Conservation (phyloP, 53 echinoderm and acorn worm species). For the Henricia sp. region DNA sequence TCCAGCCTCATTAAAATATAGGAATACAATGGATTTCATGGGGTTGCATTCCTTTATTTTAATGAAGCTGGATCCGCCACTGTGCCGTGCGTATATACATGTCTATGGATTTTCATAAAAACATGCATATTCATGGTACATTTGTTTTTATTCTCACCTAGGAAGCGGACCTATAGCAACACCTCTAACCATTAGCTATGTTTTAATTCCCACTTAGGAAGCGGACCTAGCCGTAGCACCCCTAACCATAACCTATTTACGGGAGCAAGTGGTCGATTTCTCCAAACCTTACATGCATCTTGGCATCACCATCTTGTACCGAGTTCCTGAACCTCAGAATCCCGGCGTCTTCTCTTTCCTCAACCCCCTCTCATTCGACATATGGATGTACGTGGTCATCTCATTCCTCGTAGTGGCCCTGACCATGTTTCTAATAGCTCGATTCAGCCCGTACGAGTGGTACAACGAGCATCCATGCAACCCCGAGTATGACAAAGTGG, state of each 20-base stretch:
- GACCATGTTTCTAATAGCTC: conserved; percentile 88
- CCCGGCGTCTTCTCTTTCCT: conserved; percentile 98
- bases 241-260: conserved; percentile 83
- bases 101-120: background rate
- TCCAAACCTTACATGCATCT: conserved; percentile 97
- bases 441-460: conserved; percentile 99
- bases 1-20: too few species aligned
- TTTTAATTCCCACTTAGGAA: conserved; percentile 71
- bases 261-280: conserved; percentile 95
- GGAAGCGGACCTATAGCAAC: too few species aligned
- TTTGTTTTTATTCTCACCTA: too few species aligned
- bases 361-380: conserved; percentile 93
- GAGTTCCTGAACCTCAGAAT: conserved; percentile 91
- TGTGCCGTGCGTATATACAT: too few species aligned
- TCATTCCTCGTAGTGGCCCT: conserved; percentile 92
- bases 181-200: too few species aligned
- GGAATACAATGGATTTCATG: too few species aligned
- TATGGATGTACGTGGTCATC: conserved; percentile 98
- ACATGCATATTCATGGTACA: too few species aligned
- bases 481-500: conserved; percentile 96
- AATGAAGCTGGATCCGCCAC: too few species aligned
- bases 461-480: conserved; percentile 99
- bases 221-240: conserved; percentile 96
- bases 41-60: too few species aligned
- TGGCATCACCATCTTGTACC: conserved; percentile 93